A percentile compares a stretch with the other conserved stretches of the same genome.
These are phyloP conservation scores for Amiota communis DNA, from an alignment of 2,888 invertebrate genomes.

Conservation along the genomic window DNA sequence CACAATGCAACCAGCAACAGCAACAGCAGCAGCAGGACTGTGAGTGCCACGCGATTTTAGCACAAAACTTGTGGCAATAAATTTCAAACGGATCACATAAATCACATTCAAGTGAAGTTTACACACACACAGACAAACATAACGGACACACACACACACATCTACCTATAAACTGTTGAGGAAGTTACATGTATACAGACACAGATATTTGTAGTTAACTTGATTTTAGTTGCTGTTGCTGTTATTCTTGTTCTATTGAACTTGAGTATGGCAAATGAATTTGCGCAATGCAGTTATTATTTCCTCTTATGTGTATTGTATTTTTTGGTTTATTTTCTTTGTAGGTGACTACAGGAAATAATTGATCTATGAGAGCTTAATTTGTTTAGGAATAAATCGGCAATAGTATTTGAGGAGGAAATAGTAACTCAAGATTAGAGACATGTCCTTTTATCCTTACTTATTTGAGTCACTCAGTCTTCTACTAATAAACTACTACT, in stretches of 20 bases:
- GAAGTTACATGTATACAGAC: conserved; percentile 7
- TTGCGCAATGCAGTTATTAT: conserved; percentile 15
- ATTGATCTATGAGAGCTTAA: too few relatives aligned
- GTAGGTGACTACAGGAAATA: too few relatives aligned
- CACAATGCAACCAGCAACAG: conserved; percentile 45
- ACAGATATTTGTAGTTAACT: conserved; percentile 3
- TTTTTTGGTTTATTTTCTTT: too few relatives aligned
- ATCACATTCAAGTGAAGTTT: conserved; percentile 71
- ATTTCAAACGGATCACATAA: conserved; percentile 71
- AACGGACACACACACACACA: conserved; percentile 26
- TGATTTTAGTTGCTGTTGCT: background rate
- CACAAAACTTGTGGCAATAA: conserved; percentile 68
- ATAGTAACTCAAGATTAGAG: too few relatives aligned
- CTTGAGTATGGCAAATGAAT: background rate
- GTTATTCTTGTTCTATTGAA: background rate
- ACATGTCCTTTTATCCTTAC: too few relatives aligned
- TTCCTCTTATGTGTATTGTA: too few relatives aligned
- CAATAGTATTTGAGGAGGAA: too few relatives aligned
- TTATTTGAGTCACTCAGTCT: too few relatives aligned
- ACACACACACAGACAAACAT: conserved; percentile 17
- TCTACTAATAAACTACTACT: too few relatives aligned
- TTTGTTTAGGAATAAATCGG: too few relatives aligned
- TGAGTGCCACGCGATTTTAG: conserved; percentile 31
- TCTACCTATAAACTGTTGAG: conserved; percentile 28
- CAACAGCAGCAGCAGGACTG: conserved; percentile 34